Evolutionary conservation across 2,888 invertebrate genomes (phyloP), one percentile per base, ranked within the genome.

Genomic region (Iselma pallidipennis): DNA sequence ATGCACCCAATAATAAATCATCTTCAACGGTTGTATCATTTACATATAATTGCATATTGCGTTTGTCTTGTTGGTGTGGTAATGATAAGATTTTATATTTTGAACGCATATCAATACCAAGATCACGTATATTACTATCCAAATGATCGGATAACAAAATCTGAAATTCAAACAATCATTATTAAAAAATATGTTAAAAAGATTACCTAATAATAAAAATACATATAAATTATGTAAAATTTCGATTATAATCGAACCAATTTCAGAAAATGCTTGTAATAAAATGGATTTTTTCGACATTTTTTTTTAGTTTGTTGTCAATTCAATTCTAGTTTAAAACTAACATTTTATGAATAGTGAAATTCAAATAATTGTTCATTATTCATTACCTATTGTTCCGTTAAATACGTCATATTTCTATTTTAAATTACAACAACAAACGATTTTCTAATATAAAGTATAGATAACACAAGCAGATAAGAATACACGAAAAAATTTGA

Each of bases 1-100:
- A 82, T 4, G 83, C 83, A 2, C 83, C 83, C 45, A 83, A 66
- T 14, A 78, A 68, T 55, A 83, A 73, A 63, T 83, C 83, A 65
- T 84, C 83, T 57, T 82, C 82, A 33, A 66, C 57, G 23, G 66
- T 57, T n/a, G 50, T 58, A 42, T 74, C 72, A 12, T 69, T 68
- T 4, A 70, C 71, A 33, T 66, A 74, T 19, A 76, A 61, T 5
- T 70, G 66, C 64, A 76, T 69, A 23, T 70, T 72, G 21, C 51
- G 55, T 48, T 61, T 64, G 16, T 63, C 63, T 10, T 57, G 45
- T 52, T 49, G 14, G 23, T 45, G 45, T 45, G 21, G 2, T 21
- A 12, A n/a, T 45, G 45, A 45, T 23, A 45, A 23, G 19, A 45
- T 16, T 75, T 73, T n/a, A 73, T 68, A 50, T 73, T 72, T 33